Evolutionary conservation across 2,113 vertebrate species (phyloP), one percentile per base, ranked within the genome.

Genomic region (Spermophilus dauricus): DNA sequence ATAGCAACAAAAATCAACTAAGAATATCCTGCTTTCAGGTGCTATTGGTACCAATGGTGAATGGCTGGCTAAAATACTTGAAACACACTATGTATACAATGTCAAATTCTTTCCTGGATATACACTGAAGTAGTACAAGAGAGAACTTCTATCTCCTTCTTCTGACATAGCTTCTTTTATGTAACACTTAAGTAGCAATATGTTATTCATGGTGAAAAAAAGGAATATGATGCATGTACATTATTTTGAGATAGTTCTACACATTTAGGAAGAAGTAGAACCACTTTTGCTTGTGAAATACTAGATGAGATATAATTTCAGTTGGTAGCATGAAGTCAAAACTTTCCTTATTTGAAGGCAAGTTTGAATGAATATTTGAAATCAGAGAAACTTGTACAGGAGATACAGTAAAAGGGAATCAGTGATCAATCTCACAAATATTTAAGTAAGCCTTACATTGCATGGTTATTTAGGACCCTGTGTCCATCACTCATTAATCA

Each of bases 271-370:
- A 65, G 88, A 42, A 12, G 0, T 98, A 97, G 98, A 69, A 98
- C 96, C 85, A 95, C 9, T 98, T 98, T 91, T 98, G 98, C 91
- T 26, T 98, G 93, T 53, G 96, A 98, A 48, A 65, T 95, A 87
- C 86, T 98, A 97, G 98, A 97, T 98, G 98, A 98, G 97, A 42
- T 37, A 91, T 13, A 18, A 87, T 58, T 45, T 85, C 42, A 67
- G 10, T 65, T 20, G 18, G 8, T 39, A 58, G 34, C n/a, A 61
- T 39, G 24, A 39, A 26, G 34, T 32, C 39, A 45, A 30, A 32
- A 67, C 13, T n/a, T 69, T 85, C 30, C 5, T 48, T 11, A 37
- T 67, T 65, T 32, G 39, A 45, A 65, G 28, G 18, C n/a, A 34
- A 72, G 7, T 22, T 72, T 70, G n/a, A 11, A 53, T 86, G 84